Evolutionary conservation across 2,797 vertebrate genomes (phyloP).

Genomic region (Lophotriccus pileatus): DNA sequence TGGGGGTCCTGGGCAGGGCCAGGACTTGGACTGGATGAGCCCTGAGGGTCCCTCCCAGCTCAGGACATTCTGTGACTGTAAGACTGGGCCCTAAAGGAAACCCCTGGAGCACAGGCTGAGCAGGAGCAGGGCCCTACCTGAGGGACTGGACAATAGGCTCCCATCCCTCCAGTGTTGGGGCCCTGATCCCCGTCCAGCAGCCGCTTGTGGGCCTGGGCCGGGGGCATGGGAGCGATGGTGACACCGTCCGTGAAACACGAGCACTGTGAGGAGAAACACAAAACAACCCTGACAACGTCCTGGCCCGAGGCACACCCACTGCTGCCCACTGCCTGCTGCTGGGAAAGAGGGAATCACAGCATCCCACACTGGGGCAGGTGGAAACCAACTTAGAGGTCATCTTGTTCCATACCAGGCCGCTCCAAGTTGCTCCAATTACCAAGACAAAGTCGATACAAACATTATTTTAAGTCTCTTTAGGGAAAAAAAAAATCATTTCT

Average conservation of each 20-base stretch:
- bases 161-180: conserved; percentile 85
- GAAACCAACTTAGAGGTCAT: accelerated
- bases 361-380: background rate
- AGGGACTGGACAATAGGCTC: conserved; percentile 85
- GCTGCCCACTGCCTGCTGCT: background rate
- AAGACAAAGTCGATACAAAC: background rate
- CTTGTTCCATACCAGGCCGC: background rate
- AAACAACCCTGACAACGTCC: background rate
- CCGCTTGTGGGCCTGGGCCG: conserved; percentile 84
- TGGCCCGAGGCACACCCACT: background rate
- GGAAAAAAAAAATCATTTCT: background rate
- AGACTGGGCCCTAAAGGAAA: background rate
- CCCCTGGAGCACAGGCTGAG: background rate
- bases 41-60: background rate
- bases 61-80: background rate
- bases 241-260: conserved; percentile 86
- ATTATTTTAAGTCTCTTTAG: background rate
- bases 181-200: conserved; percentile 81
- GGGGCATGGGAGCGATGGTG: conserved; percentile 81
- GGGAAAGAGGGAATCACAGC: background rate
- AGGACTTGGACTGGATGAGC: background rate
- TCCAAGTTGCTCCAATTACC: background rate
- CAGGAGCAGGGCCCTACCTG: conserved; percentile 73
- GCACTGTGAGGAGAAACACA: conserved; percentile 71
- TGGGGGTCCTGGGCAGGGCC: background rate